Conservation (phyloP, 2,113 vertebrate genomes). For the Rhegmatorhina hoffmannsi region DNA sequence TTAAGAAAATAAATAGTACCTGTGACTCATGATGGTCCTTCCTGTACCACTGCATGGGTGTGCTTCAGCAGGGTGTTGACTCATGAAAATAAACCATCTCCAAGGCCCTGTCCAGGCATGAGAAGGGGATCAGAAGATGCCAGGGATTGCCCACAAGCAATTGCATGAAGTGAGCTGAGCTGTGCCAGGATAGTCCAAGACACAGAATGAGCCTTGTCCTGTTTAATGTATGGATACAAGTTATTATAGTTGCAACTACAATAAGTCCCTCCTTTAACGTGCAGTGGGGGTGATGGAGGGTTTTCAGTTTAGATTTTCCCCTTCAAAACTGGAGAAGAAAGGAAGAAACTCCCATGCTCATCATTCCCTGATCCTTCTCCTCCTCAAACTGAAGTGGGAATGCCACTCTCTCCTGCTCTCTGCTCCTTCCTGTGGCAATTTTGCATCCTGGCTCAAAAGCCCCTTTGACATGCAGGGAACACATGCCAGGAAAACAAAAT, state of each 20-base stretch:
- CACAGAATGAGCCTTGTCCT: background rate
- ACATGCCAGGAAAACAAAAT: background rate
- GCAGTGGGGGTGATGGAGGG: background rate
- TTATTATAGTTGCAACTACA: background rate
- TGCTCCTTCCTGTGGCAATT: background rate
- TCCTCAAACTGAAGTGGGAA: background rate
- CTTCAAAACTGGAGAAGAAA: background rate
- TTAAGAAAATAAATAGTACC: background rate
- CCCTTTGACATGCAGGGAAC: background rate
- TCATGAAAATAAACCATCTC: background rate
- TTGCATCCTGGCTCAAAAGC: background rate
- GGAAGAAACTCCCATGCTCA: background rate
- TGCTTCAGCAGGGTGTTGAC: background rate
- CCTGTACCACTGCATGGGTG: background rate
- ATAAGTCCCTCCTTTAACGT: background rate
- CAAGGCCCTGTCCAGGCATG: background rate
- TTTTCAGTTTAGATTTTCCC: background rate
- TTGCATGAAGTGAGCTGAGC: background rate
- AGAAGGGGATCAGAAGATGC: background rate
- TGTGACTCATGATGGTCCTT: background rate
- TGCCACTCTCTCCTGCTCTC: background rate
- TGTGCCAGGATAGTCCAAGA: background rate
- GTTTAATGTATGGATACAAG: background rate
- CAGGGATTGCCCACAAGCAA: background rate
- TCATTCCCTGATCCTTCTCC: background rate